Conservation (phyloP, 2,797 vertebrate genomes). For the Masticophis lateralis region DNA sequence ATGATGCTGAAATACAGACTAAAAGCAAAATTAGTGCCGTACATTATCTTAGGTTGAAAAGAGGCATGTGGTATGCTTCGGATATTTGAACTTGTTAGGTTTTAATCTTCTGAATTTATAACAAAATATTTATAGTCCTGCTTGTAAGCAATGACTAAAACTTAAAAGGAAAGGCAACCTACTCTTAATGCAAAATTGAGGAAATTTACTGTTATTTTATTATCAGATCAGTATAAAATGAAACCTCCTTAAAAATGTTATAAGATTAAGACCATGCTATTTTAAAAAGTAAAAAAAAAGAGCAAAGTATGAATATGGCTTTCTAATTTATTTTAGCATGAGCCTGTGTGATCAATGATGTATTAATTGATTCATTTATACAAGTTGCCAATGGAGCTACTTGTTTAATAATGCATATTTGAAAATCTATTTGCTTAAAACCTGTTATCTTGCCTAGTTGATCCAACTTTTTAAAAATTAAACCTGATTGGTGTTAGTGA, state of each 20-base stretch:
- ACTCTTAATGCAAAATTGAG: not conserved
- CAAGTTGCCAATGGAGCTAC: not conserved
- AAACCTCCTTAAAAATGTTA: not conserved
- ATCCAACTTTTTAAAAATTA: not conserved
- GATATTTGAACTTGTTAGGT: not conserved
- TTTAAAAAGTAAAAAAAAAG: not conserved
- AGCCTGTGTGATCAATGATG: not conserved
- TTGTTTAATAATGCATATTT: not conserved
- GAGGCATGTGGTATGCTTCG: not conserved
- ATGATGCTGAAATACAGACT: conserved; percentile 18
- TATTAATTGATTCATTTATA: not conserved
- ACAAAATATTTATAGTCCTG: not conserved
- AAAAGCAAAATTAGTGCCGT: accelerated
- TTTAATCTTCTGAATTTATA: not conserved
- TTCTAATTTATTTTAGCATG: not conserved
- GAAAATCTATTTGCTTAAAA: not conserved
- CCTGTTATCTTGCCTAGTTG: not conserved
- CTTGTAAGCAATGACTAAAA: not conserved
- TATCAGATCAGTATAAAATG: not conserved
- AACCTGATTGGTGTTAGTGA: not conserved
- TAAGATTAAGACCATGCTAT: not conserved
- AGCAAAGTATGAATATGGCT: not conserved
- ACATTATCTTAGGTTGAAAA: not conserved
- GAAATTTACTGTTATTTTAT: not conserved
- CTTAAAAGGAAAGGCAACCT: not conserved